A percentile compares a stretch with the other conserved stretches of the same genome.
Evolutionary conservation across 1,140 invertebrate genomes (phyloP).

Genomic region (Ectropis grisescens): DNA sequence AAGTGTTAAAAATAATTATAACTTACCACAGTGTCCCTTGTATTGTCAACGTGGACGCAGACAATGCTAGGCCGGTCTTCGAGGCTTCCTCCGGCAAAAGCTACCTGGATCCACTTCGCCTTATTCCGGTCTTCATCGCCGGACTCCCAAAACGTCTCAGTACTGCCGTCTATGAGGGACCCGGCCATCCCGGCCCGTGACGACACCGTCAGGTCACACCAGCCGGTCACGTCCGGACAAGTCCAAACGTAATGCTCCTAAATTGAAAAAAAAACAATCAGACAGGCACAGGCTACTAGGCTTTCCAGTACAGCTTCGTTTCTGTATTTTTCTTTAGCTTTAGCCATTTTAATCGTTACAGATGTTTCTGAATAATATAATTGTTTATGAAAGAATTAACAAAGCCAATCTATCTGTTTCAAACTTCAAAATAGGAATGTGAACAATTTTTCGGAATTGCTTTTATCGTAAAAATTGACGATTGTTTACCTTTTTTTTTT

Average conservation of each 20-base stretch:
- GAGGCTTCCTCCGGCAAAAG: slow-evolving; percentile 57
- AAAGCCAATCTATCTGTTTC: too few species aligned
- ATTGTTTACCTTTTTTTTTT: too few species aligned
- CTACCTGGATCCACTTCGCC: slow-evolving; percentile 78
- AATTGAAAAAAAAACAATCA: slow-evolving; percentile 3
- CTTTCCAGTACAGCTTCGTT: too few species aligned
- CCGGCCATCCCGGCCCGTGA: slow-evolving; percentile 94
- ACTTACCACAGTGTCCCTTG: slow-evolving; percentile 88
- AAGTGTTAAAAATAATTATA: too few species aligned
- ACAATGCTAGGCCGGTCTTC: slow-evolving; percentile 77
- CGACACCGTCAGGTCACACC: slow-evolving; percentile 88
- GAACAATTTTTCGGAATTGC: too few species aligned
- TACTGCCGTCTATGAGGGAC: slow-evolving; percentile 93
- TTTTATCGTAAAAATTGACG: too few species aligned
- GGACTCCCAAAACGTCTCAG: slow-evolving; percentile 99
- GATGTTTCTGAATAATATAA: too few species aligned
- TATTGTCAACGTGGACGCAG: slow-evolving; percentile 94
- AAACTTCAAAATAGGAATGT: too few species aligned
- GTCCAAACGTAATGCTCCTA: slow-evolving; percentile 42
- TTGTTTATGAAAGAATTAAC: too few species aligned
- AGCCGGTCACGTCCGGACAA: slow-evolving; percentile 74
- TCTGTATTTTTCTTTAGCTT: too few species aligned
- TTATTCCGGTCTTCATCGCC: slow-evolving; percentile 96
- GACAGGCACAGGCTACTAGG: too few species aligned
- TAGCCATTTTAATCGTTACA: too few species aligned